phyloP scores from a whole-genome alignment of 2,113 vertebrate genomes.

The Perca schrenkii region DNA sequence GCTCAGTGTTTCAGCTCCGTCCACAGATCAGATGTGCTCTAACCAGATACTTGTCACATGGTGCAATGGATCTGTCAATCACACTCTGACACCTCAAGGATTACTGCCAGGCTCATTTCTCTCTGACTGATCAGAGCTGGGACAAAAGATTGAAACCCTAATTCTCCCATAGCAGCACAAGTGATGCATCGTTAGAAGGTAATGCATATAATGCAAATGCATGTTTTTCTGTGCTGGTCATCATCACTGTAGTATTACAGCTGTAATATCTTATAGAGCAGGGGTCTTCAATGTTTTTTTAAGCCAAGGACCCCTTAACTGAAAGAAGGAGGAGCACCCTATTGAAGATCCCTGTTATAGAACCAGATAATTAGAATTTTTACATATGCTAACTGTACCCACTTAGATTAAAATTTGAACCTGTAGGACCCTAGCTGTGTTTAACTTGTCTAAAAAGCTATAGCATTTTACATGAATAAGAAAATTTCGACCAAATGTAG shows the following conservation, averaged over 20 bases:
- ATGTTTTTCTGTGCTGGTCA: neutral
- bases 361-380: neutral
- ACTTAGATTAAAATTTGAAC: neutral
- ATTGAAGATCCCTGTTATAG: no score
- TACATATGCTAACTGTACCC: neutral
- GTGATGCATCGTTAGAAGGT: neutral
- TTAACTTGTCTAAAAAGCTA: neutral
- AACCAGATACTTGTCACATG: constrained; percentile 70
- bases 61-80: constrained; percentile 70
- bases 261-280: neutral
- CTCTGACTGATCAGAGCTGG: constrained; percentile 44
- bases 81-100: constrained; percentile 51
- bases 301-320: no score
- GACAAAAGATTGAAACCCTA: constrained; percentile 25
- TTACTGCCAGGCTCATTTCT: constrained; percentile 47
- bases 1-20: constrained; percentile 47
- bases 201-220: neutral
- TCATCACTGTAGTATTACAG: neutral
- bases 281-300: no score
- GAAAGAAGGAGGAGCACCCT: no score
- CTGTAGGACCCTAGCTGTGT: neutral
- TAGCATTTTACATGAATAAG: neutral
- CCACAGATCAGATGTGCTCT: constrained; percentile 58
- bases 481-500: constrained; percentile 18
- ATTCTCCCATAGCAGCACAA: neutral